phyloP scores from a whole-genome alignment of 2,888 invertebrate genomes.

The Patella caerulea region DNA sequence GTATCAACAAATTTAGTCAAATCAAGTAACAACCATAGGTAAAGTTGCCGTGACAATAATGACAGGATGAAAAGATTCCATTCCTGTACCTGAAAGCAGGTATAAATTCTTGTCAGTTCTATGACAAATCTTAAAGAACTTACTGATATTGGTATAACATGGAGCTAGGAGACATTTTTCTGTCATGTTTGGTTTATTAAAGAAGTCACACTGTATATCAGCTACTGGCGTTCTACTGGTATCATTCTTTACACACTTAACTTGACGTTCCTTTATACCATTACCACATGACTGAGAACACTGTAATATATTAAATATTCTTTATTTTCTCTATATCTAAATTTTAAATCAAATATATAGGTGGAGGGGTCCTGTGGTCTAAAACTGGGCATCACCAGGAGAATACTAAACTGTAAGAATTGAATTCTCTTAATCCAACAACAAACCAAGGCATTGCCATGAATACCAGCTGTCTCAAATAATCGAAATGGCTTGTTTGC shows the following conservation, averaged over 20 bases:
- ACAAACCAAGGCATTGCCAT: no score
- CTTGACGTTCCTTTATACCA: conserved; percentile 46
- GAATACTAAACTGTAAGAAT: no score
- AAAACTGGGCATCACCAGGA: no score
- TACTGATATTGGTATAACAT: conserved; percentile 50
- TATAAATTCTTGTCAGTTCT: no score
- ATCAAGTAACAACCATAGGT: neutral
- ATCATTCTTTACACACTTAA: conserved; percentile 43
- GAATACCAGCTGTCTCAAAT: no score
- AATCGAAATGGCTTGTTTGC: no score
- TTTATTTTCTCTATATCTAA: neutral
- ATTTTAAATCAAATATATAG: no score
- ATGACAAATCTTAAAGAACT: conserved; percentile 11
- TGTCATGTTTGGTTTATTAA: conserved; percentile 41
- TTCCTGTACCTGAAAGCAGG: no score
- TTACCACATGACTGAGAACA: conserved; percentile 55
- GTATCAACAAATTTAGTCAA: neutral
- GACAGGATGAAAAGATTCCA: no score
- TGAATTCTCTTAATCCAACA: no score
- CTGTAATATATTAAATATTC: conserved; percentile 34
- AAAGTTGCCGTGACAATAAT: no score
- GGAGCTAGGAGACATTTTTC: conserved; percentile 46
- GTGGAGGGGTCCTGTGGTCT: no score
- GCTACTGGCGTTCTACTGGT: conserved; percentile 27
- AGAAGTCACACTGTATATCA: conserved; percentile 37